These are phyloP conservation scores for Myrmophylax atrothorax DNA, from an alignment of 2,113 vertebrate genomes.

Conservation along the genomic window DNA sequence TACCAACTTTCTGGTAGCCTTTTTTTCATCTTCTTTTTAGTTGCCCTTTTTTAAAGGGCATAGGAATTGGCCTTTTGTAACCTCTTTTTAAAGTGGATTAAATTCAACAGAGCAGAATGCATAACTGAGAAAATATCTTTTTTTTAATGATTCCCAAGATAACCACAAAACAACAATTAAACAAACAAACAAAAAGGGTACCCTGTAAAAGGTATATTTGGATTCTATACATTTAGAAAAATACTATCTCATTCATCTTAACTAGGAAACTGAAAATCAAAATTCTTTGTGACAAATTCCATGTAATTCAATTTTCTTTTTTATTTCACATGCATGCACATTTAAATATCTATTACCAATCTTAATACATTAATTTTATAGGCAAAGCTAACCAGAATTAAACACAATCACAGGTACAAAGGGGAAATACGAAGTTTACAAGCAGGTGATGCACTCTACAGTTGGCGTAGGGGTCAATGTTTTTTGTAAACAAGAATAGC, in stretches of 20 bases:
- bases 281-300: neutral
- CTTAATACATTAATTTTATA: neutral
- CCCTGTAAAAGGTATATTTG: neutral
- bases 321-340: neutral
- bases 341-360: neutral
- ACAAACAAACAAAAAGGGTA: too few species aligned
- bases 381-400: neutral
- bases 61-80: neutral
- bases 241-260: neutral
- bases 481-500: neutral
- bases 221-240: neutral
- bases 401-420: neutral
- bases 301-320: neutral
- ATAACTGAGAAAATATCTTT: neutral
- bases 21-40: neutral
- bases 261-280: neutral
- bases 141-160: neutral
- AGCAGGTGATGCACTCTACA: neutral
- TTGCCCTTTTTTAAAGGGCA: neutral
- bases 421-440: neutral
- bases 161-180: neutral
- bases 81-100: neutral
- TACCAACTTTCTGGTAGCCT: neutral
- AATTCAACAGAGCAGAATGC: neutral
- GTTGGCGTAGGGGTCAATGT: accelerated